These are phyloP conservation scores for Myotis daubentonii DNA, from an alignment of 2,797 vertebrate species.

Conservation along the genomic window DNA sequence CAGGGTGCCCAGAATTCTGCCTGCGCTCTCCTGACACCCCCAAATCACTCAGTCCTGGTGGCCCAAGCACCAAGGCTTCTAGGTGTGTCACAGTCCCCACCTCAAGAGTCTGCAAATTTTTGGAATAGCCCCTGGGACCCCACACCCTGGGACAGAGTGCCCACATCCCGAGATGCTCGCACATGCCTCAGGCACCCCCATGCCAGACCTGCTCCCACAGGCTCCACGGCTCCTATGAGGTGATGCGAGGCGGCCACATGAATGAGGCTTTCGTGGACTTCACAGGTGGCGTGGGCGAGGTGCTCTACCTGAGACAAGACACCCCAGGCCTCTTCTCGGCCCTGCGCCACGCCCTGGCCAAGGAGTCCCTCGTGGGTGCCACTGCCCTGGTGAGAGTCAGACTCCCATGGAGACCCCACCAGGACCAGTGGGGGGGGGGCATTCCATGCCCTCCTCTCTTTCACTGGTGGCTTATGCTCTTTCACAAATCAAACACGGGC, in stretches of 20 bases:
- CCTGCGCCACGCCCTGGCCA: constrained; percentile 85
- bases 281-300: constrained; percentile 91
- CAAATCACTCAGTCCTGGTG: accelerated
- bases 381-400: constrained; percentile 84
- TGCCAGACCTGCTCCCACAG: constrained; percentile 74
- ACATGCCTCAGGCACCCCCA: not conserved
- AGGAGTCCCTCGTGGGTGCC: constrained; percentile 90
- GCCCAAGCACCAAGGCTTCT: not conserved
- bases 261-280: constrained; percentile 95
- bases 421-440: not conserved
- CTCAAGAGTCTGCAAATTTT: not conserved
- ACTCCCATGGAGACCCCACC: accelerated
- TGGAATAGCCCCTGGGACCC: not conserved
- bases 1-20: not conserved
- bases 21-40: not conserved
- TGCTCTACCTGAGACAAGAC: constrained; percentile 79
- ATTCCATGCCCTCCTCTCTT: not conserved
- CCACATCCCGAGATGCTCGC: accelerated
- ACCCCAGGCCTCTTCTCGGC: constrained; percentile 86
- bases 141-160: too few relatives aligned
- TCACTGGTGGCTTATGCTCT: not conserved
- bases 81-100: too few relatives aligned
- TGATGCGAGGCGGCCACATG: constrained; percentile 89
- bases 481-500: not conserved
- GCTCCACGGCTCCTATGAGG: constrained; percentile 90